Evolutionary conservation across 2,797 vertebrate species (phyloP), one percentile per base, ranked within the genome.

Genomic region (Dendrocincla tyrannina): DNA sequence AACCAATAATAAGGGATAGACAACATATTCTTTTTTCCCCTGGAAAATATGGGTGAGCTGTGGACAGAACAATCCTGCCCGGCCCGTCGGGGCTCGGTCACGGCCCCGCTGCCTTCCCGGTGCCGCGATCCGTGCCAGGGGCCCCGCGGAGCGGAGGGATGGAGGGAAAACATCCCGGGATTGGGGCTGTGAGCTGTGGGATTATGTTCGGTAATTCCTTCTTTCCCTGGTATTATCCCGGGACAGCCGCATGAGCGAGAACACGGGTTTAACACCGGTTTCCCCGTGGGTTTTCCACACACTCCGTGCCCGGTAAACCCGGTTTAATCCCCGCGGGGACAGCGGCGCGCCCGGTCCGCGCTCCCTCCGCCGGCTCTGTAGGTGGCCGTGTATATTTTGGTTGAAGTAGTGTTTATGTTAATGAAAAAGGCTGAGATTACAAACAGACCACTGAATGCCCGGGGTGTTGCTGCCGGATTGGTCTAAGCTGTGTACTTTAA

Each of bases 321-420:
- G 47, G 44, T 4, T 76, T 39, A 58, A 76, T 11, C 30, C 47
- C 78, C 50, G 62, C 59, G 11, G 39, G 27, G 32, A 84, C 17
- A 35, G 82, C 62, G 17, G 64, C 33, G 87, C 35, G 50, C 44
- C 67, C 88, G 72, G 66, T 69, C 97, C 95, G 96, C 97, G 91
- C 97, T 97, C 94, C 96, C 98, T 98, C 97, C 97, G 84, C 97
- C 73, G 68, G 96, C 99, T 98, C 97, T 95, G 98, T 99, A 99
- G 99, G 99, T 99, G 99, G 99, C 98, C 99, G 81, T 98, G 99
- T 99, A 97, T 99, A 99, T 99, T 99, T 99, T 99, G 97, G 97
- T 98, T 99, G 96, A 98, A 98, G 98, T 98, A 98, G 97, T 99
- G 99, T 99, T 99, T 99, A 99, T 98, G 98, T 99, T 98, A 98